Base-by-base conservation (phyloP, 2,113 vertebrate species). In the Sebastes fasciatus region DNA sequence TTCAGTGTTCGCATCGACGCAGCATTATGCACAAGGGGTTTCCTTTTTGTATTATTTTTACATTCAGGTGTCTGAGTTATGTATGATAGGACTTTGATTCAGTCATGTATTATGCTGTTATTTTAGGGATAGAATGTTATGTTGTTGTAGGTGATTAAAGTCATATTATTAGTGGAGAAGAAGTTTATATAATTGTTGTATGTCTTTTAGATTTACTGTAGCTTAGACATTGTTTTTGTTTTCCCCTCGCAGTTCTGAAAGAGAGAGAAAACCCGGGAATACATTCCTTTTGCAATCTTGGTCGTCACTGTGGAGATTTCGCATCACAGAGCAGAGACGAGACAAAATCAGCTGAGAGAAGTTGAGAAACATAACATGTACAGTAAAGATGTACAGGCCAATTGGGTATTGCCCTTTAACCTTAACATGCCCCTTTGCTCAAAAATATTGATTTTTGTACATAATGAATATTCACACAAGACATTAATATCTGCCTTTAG, bases 181-280 rank as follows among this genome's bases (percentile, higher is more conserved):
- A 46, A 12, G 23, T 23, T 16, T 0, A 71, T 23, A 6, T 57
- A 46, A 5, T 19, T 57, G 21, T 55, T 52, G 2, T 46, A 19
- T 43, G 43, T 73, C 3, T 26, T 63, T 17, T 21, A 43, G 13
- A 17, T 13, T 14, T 73, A 26, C 51, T 72, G 61, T 42, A 16
- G 63, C 65, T 65, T 45, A 45, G 23, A 48, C 74, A 5, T 49
- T 74, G 26, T 68, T 69, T 58, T 80, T 83, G 1, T 78, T 75
- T 87, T 21, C 11, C 54, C 82, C 54, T 91, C 90, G 58, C 93
- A 96, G 96, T 96, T 96, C 89, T 96, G 87, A 96, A 19, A 61
- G 63, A 52, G 46, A 54, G 0, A 17, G n/a, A 61, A 66, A 51
- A 64, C 45, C 77, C 5, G 1, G 51, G 23, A 63, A 66, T 7